Evolutionary conservation across 2,888 invertebrate genomes (phyloP).

Genomic region (Nasonovia ribisnigri): DNA sequence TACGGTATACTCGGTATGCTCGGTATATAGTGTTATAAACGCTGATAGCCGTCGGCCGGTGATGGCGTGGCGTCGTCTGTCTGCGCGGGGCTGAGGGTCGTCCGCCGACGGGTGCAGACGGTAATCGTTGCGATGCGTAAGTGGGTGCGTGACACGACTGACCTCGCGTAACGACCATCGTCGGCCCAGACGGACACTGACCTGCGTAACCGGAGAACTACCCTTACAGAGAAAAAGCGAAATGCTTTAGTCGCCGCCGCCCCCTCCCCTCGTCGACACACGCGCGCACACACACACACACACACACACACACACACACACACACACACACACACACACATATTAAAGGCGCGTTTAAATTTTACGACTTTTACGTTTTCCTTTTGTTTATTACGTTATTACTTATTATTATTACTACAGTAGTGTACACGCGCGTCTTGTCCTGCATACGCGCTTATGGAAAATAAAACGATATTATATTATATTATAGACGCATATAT

Average conservation of each 20-base stretch:
- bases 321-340: neutral
- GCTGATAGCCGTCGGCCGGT: neutral
- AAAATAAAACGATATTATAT: neutral
- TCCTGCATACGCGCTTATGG: neutral
- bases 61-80: neutral
- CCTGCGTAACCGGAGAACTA: slow-evolving; percentile 62
- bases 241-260: neutral
- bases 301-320: neutral
- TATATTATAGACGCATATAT: neutral
- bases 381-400: neutral
- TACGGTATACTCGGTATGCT: neutral
- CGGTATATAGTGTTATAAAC: slow-evolving; percentile 13
- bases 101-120: neutral
- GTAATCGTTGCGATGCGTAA: slow-evolving; percentile 44
- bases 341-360: neutral
- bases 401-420: neutral
- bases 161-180: slow-evolving; percentile 62
- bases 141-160: slow-evolving; percentile 63
- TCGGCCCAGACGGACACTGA: slow-evolving; percentile 64
- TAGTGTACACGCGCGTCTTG: neutral
- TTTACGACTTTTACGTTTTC: slow-evolving; percentile 27
- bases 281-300: neutral
- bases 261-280: neutral
- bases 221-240: slow-evolving; percentile 31
- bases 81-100: neutral